Percentiles rank a stretch among this genome's conserved stretches.
Conservation (phyloP, 2,113 vertebrate species). For the Uria lomvia region DNA sequence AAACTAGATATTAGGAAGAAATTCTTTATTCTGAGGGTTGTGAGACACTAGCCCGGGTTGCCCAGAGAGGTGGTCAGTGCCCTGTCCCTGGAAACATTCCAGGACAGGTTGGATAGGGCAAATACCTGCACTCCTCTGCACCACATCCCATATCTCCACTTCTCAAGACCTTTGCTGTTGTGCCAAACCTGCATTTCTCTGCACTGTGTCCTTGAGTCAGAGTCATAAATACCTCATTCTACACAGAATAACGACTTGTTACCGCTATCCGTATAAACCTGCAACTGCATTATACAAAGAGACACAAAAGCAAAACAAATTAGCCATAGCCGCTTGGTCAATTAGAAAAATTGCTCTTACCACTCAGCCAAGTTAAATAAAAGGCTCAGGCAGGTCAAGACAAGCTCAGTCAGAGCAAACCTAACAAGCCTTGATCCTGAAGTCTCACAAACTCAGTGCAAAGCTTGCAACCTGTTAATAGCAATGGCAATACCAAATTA, state of each 20-base stretch:
- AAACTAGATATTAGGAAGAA: no score
- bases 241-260: neutral
- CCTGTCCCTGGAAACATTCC: no score
- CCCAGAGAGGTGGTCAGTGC: no score
- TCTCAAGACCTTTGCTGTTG: neutral
- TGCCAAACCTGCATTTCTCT: neutral
- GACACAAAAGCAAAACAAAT: neutral
- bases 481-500: neutral
- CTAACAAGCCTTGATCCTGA: neutral
- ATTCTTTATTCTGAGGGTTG: no score
- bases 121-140: neutral
- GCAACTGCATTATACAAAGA: neutral
- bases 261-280: neutral
- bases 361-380: neutral
- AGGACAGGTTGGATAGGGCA: no score
- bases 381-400: neutral
- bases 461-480: fast-evolving
- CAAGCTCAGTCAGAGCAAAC: neutral
- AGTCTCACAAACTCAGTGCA: neutral
- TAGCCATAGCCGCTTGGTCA: neutral
- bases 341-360: neutral
- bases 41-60: no score
- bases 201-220: neutral
- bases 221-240: neutral
- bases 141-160: neutral